phyloP scores from a whole-genome alignment of 2,888 invertebrate genomes.

The Dasysyrphus albostriatus region DNA sequence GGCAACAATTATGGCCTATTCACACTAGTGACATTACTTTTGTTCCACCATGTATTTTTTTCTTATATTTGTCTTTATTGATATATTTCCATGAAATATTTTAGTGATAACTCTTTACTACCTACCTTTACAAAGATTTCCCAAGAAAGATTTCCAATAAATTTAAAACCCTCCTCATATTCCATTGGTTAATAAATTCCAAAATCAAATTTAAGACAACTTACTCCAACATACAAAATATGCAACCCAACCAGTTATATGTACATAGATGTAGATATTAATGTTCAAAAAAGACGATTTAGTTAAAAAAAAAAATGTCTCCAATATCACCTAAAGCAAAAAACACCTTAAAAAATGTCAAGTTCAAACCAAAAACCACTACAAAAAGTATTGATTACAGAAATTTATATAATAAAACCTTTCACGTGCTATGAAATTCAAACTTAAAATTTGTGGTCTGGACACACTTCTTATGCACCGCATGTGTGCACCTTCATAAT shows the following conservation, averaged over 20 bases:
- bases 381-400: constrained; percentile 27
- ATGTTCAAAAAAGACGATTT: background rate
- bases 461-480: constrained; percentile 27
- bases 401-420: constrained; percentile 18
- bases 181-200: background rate
- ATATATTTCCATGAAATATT: no score
- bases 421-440: constrained; percentile 31
- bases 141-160: background rate
- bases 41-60: no score
- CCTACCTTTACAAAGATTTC: no score
- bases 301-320: background rate
- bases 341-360: constrained; percentile 36
- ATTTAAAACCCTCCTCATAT: background rate
- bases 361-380: constrained; percentile 13
- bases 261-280: background rate
- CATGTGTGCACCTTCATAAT: constrained; percentile 21
- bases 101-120: no score
- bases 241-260: background rate
- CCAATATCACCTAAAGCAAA: constrained; percentile 1
- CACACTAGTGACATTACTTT: no score
- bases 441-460: constrained; percentile 20
- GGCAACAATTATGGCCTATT: no score
- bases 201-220: background rate
- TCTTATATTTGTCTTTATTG: no score
- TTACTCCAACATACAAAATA: background rate